Evolutionary conservation across 37 sponge, comb jelly and placozoan species (phyloP), one percentile per base, ranked within the genome.

Genomic region (Ephydatia muelleri): DNA sequence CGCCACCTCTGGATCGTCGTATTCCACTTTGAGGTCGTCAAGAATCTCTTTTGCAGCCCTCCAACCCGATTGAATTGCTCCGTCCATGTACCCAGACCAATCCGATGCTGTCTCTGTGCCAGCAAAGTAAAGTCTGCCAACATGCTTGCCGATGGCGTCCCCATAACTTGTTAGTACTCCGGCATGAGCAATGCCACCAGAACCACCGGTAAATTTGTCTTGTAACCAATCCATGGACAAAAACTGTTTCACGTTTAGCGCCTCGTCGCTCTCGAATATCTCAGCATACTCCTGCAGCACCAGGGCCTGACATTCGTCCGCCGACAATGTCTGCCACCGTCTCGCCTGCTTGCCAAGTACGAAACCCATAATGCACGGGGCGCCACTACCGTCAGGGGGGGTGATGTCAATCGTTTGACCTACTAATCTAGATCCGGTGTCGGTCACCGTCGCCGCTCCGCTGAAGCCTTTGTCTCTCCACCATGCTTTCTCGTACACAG

Each of bases 81-180:
- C 87, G 48, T 75, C 76, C 87, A 86, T 47, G 71, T 86, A 86
- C 65, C 87, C 87, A 23, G 39, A n/a, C 80, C 80, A 86, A 25
- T 66, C 80, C 21, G 81, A 33, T 25, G 87, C 80, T 36, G 76
- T 70, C 87, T 86, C 87, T n/a, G 87, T 84, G 11, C 87, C 87
- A 38, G 87, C 87, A 36, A 83, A 86, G 68, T 80, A 68, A 25
- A 86, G 23, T 5, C 64, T 75, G 31, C 70, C 76, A n/a, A 77
- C 37, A 26, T 82, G 85, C 30, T 25, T 84, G 65, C 81, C 27
- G 49, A 80, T 49, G 0, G 81, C 81, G 57, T 80, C 33, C 0
- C 68, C 37, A 4, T 65, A 80, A 0, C 67, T 21, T 28, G 66
- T 49, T 3, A 32, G 25, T 16, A 65, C 30, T 49, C 81, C 81